phyloP scores from a whole-genome alignment of 2,113 vertebrate genomes.

The Pseudorhombus dupliciocellatus region DNA sequence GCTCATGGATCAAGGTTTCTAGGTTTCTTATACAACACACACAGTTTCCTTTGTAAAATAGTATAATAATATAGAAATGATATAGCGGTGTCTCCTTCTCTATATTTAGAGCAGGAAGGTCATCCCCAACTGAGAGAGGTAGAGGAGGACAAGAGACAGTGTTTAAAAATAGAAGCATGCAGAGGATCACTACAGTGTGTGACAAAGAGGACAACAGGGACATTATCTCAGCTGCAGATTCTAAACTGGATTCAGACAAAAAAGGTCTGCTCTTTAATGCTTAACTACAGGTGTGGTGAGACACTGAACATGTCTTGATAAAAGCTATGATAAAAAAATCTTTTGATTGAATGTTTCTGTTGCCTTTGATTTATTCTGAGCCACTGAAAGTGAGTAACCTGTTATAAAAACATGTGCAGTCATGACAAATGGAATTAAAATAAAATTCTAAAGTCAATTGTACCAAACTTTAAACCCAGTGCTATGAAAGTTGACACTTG shows the following conservation, averaged over 20 bases:
- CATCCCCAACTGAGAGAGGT: constrained; percentile 39
- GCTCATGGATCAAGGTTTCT: too few species aligned
- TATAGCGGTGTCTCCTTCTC: constrained; percentile 64
- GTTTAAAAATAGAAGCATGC: constrained; percentile 30
- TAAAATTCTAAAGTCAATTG: too few species aligned
- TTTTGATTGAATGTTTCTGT: neutral
- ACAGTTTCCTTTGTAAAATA: constrained; percentile 36
- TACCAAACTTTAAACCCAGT: too few species aligned
- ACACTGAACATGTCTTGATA: neutral
- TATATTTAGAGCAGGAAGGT: constrained; percentile 68
- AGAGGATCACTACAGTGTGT: neutral
- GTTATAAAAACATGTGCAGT: too few species aligned
- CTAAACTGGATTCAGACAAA: too few species aligned
- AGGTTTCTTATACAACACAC: constrained; percentile 14
- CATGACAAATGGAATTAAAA: too few species aligned
- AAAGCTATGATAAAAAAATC: neutral
- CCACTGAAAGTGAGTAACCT: too few species aligned
- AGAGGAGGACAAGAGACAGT: constrained; percentile 10
- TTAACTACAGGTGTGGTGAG: too few species aligned
- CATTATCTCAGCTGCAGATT: neutral
- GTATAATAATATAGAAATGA: too few species aligned
- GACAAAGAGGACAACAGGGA: neutral
- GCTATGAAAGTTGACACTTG: neutral
- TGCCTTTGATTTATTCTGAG: neutral
- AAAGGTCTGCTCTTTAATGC: too few species aligned